Percentiles rank a stretch among this genome's conserved stretches.
Evolutionary conservation across 1,140 invertebrate genomes (phyloP).

Genomic region (Drosophila kohkoa): DNA sequence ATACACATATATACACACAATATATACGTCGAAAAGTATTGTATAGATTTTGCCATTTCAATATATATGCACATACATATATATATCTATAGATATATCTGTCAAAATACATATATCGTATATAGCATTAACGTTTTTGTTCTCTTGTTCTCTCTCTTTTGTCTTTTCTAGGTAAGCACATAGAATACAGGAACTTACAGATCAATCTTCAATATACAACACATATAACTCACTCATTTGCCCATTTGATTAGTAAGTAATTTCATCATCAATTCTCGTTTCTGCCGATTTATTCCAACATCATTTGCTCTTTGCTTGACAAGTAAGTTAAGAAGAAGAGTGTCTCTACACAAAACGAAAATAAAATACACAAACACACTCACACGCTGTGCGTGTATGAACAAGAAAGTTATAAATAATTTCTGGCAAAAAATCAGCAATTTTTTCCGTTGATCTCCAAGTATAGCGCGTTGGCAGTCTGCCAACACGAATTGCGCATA

Average conservation of each 20-base stretch:
- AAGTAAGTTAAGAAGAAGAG: conserved; percentile 59
- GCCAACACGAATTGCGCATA: conserved; percentile 86
- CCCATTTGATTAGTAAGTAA: conserved; percentile 43
- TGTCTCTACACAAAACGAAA: conserved; percentile 53
- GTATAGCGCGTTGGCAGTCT: conserved; percentile 89
- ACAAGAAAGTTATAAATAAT: conserved; percentile 85
- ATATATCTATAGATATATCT: conserved; percentile 19
- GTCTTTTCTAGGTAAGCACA: conserved; percentile 60
- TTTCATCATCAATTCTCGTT: conserved; percentile 21
- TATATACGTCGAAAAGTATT: background rate
- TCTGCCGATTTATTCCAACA: conserved; percentile 15
- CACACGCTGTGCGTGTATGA: conserved; percentile 54
- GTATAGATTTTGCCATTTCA: background rate
- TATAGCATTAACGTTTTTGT: conserved; percentile 8
- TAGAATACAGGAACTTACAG: conserved; percentile 39
- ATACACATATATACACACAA: background rate
- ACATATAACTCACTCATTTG: conserved; percentile 3
- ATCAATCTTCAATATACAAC: background rate
- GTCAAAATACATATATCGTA: conserved; percentile 11
- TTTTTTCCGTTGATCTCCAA: conserved; percentile 88
- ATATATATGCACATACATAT: conserved; percentile 13
- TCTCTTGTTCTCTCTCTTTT: conserved; percentile 23
- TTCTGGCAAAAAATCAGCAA: conserved; percentile 85
- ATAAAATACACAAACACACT: conserved; percentile 45
- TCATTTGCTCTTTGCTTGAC: conserved; percentile 40